phyloP scores from a whole-genome alignment of 2,888 invertebrate species.

The Epinotia brunnichana region DNA sequence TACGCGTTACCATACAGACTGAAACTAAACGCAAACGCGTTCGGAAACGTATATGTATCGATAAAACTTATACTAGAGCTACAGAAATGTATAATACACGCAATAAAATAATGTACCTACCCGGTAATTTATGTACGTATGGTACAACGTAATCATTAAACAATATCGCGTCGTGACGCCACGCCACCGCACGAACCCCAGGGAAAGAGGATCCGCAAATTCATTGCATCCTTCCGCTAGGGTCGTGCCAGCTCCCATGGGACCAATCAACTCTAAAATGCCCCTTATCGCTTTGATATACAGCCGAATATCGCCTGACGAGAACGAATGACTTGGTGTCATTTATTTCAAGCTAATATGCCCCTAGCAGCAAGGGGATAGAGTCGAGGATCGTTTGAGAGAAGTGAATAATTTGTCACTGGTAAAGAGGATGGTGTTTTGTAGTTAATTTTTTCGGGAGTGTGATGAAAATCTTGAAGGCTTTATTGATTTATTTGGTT shows the following conservation, averaged over 20 bases:
- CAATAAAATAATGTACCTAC: too few species aligned
- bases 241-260: slow-evolving; percentile 46
- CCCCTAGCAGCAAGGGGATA: neutral
- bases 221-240: slow-evolving; percentile 68
- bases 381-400: slow-evolving; percentile 1
- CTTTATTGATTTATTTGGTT: neutral
- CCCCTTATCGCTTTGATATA: slow-evolving; percentile 6
- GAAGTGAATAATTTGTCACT: neutral
- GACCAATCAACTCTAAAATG: slow-evolving; percentile 7
- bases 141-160: neutral
- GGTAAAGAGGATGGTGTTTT: slow-evolving; percentile 18
- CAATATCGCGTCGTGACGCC: neutral
- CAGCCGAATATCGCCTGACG: neutral
- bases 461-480: slow-evolving; percentile 3
- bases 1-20: too few species aligned
- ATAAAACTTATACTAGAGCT: too few species aligned
- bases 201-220: slow-evolving; percentile 55
- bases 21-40: too few species aligned
- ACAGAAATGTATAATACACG: too few species aligned
- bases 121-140: too few species aligned
- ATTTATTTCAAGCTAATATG: slow-evolving; percentile 1
- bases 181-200: slow-evolving; percentile 45
- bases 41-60: too few species aligned
- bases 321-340: neutral
- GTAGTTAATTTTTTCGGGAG: slow-evolving; percentile 23